Evolutionary conservation across 1,140 invertebrate genomes (phyloP).

Genomic region (Bombus sylvicola): DNA sequence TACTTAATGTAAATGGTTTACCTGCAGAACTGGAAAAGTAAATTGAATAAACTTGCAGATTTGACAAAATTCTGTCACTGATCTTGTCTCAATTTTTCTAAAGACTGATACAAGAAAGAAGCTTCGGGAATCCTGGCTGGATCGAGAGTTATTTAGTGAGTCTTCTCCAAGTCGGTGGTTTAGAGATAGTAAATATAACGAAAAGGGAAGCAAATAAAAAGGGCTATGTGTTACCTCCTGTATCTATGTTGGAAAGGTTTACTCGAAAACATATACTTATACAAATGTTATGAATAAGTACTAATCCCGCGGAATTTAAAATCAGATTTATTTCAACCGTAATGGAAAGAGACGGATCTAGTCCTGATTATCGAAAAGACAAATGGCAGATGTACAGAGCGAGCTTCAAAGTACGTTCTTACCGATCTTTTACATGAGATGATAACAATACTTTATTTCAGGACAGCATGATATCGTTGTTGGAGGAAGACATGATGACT

Average conservation of each 20-base stretch:
- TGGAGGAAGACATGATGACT: accelerated
- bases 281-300: neutral
- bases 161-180: slow-evolving; percentile 82
- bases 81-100: neutral
- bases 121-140: slow-evolving; percentile 86
- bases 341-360: no score
- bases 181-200: slow-evolving; percentile 79
- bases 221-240: slow-evolving; percentile 79
- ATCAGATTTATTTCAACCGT: slow-evolving; percentile 5
- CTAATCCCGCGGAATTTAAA: neutral
- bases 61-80: neutral
- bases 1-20: slow-evolving; percentile 84
- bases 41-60: neutral
- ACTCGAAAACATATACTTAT: neutral
- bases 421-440: neutral
- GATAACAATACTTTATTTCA: neutral
- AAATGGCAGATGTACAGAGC: slow-evolving; percentile 77
- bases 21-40: slow-evolving; percentile 86
- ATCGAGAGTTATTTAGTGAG: slow-evolving; percentile 86
- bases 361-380: slow-evolving; percentile 40
- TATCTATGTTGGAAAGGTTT: slow-evolving; percentile 79
- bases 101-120: slow-evolving; percentile 84
- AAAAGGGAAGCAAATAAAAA: slow-evolving; percentile 70
- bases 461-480: slow-evolving; percentile 12
- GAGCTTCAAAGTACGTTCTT: slow-evolving; percentile 71